phyloP scores from a whole-genome alignment of 2,888 invertebrate genomes.

The Eilema sororculum region DNA sequence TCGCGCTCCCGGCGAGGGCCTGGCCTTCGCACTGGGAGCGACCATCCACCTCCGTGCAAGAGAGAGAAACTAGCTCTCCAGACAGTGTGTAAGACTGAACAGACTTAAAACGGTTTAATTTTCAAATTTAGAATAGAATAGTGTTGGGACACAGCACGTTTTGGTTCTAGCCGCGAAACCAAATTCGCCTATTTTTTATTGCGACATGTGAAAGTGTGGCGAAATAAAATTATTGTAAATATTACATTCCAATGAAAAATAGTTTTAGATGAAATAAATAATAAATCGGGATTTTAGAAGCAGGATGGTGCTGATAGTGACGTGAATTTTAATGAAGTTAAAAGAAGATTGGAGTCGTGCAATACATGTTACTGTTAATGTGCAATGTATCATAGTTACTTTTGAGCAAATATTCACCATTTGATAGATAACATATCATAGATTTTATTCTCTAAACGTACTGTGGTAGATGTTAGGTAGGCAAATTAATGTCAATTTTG shows the following conservation, averaged over 20 bases:
- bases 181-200: conserved; percentile 23
- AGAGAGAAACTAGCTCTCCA: conserved; percentile 77
- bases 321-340: conserved; percentile 25
- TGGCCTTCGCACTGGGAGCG: conserved; percentile 85
- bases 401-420: conserved; percentile 35
- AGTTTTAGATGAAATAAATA: conserved; percentile 15
- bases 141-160: conserved; percentile 25
- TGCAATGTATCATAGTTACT: conserved; percentile 54
- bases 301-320: conserved; percentile 49
- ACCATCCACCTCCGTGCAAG: conserved; percentile 78
- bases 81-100: conserved; percentile 74
- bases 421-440: conserved; percentile 82
- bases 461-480: conserved; percentile 56
- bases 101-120: conserved; percentile 22
- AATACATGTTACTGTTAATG: conserved; percentile 48
- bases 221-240: conserved; percentile 22
- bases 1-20: conserved; percentile 92
- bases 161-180: conserved; percentile 14
- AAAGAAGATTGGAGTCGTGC: conserved; percentile 33
- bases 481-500: conserved; percentile 55
- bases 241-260: conserved; percentile 15
- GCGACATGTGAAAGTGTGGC: conserved; percentile 8
- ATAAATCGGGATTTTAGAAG: conserved; percentile 21
- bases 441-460: conserved; percentile 52
- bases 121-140: conserved; percentile 30